phyloP scores from a whole-genome alignment of 2,888 invertebrate species.

The Lasioglossum vierecki region DNA sequence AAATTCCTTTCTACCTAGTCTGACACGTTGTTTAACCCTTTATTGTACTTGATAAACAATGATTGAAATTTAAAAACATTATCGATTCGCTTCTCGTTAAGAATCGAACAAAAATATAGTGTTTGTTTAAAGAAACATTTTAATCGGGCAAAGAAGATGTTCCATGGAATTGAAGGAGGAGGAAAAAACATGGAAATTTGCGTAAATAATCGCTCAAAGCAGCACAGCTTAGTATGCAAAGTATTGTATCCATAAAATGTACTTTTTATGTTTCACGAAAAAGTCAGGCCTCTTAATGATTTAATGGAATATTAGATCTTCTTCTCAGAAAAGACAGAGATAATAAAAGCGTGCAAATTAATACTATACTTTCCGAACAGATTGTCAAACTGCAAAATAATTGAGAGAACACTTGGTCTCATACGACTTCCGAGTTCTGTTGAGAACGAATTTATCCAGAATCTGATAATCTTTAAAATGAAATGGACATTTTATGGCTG shows the following conservation, averaged over 20 bases:
- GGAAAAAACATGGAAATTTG: too few relatives aligned
- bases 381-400: background rate
- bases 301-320: background rate
- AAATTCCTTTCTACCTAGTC: background rate
- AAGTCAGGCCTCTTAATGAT: background rate
- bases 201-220: too few relatives aligned
- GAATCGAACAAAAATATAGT: background rate
- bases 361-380: too few relatives aligned
- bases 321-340: background rate
- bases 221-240: too few relatives aligned
- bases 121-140: background rate
- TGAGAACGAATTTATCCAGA: background rate
- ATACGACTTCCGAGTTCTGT: background rate
- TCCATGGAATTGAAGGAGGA: too few relatives aligned
- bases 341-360: too few relatives aligned
- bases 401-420: too few relatives aligned
- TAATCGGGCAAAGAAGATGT: background rate
- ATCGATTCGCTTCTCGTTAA: too few relatives aligned
- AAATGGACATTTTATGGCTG: background rate
- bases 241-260: background rate
- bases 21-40: background rate
- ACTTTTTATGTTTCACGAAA: background rate
- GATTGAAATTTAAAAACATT: background rate
- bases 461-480: background rate
- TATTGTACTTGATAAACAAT: background rate